A percentile compares a stretch with the other conserved stretches of the same genome.
These are phyloP conservation scores for Rhamnusium bicolor DNA, from an alignment of 2,888 invertebrate species.

Conservation along the genomic window DNA sequence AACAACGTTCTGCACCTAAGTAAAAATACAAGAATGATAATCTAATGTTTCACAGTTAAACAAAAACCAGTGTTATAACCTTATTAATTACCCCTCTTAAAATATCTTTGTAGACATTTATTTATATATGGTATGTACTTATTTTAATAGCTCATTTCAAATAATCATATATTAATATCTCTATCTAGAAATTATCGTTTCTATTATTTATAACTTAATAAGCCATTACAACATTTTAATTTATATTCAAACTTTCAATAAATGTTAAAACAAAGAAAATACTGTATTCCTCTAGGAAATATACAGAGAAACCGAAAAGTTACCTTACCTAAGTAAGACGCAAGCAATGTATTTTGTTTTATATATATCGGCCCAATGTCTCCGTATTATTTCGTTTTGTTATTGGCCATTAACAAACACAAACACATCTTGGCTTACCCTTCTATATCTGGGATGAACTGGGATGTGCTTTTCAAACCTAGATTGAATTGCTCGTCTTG, in stretches of 20 bases:
- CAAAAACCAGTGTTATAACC: slow-evolving; percentile 47
- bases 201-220: slow-evolving; percentile 32
- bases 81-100: slow-evolving; percentile 52
- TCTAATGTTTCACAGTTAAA: slow-evolving; percentile 42
- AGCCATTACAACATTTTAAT: not conserved
- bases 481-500: too few species aligned
- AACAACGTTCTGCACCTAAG: slow-evolving; percentile 48
- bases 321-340: too few species aligned
- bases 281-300: too few species aligned
- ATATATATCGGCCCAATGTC: too few species aligned
- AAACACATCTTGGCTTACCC: too few species aligned
- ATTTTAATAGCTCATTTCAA: slow-evolving; percentile 27
- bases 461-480: too few species aligned
- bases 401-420: too few species aligned
- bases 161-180: slow-evolving; percentile 30
- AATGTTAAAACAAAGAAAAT: not conserved
- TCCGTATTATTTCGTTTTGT: too few species aligned
- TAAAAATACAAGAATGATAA: slow-evolving; percentile 46
- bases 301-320: too few species aligned
- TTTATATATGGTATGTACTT: slow-evolving; percentile 25
- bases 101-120: slow-evolving; percentile 39
- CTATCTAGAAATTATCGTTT: slow-evolving; percentile 15
- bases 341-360: too few species aligned
- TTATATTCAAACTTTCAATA: not conserved
- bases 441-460: too few species aligned